Evolutionary conservation across 2,113 vertebrate species (phyloP).

Genomic region (Erythrolamprus reginae): DNA sequence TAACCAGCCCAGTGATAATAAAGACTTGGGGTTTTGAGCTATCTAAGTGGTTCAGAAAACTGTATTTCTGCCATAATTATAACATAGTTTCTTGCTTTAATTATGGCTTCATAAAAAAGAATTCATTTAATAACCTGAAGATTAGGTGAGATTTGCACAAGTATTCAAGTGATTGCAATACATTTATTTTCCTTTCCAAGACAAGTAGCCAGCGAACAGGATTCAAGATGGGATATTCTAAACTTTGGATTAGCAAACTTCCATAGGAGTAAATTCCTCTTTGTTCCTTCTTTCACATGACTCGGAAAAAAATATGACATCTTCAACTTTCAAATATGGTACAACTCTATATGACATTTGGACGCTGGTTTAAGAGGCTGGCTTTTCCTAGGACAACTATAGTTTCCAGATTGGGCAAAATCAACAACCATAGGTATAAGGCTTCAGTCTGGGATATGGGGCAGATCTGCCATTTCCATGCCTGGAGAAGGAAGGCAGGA

Average conservation of each 20-base stretch:
- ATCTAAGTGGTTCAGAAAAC: background rate
- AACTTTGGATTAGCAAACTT: background rate
- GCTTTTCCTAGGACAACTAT: background rate
- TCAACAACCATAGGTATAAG: background rate
- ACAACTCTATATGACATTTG: background rate
- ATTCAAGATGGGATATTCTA: background rate
- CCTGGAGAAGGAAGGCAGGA: too few relatives aligned
- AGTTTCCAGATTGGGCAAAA: background rate
- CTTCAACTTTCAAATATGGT: background rate
- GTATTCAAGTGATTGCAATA: background rate
- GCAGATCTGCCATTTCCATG: too few relatives aligned
- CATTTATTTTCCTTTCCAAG: background rate
- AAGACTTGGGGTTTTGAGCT: background rate
- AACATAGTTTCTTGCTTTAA: background rate
- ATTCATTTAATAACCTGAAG: background rate
- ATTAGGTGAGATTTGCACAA: background rate
- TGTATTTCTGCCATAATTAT: too few relatives aligned
- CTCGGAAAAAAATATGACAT: background rate
- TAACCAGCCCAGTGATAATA: background rate
- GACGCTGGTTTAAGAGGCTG: background rate
- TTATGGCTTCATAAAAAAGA: background rate
- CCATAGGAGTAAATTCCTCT: background rate
- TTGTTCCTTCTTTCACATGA: background rate
- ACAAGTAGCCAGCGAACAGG: background rate
- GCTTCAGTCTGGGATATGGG: too few relatives aligned